A percentile compares a stretch with the other conserved stretches of the same genome.
These are phyloP conservation scores for Didymodactylos carnosus DNA, from an alignment of 2,888 invertebrate genomes.

Conservation along the genomic window DNA sequence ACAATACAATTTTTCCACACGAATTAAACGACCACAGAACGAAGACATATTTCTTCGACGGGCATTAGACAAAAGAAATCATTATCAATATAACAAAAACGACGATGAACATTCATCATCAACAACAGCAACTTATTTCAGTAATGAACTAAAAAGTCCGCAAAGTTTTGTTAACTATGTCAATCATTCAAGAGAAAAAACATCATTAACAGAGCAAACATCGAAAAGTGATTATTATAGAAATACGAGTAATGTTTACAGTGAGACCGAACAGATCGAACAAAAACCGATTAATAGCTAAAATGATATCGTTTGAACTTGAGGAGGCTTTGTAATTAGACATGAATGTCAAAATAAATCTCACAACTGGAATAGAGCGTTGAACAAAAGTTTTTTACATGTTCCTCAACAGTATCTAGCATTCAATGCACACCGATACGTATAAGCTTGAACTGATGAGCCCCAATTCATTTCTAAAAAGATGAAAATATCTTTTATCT, in stretches of 20 bases:
- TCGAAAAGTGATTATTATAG: too few relatives aligned
- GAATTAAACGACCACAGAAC: background rate
- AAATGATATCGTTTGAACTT: too few relatives aligned
- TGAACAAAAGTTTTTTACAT: conserved; percentile 88
- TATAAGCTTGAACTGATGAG: conserved; percentile 83
- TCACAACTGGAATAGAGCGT: too few relatives aligned
- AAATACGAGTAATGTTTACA: too few relatives aligned
- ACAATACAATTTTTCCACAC: background rate
- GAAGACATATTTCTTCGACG: background rate
- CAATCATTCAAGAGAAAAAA: background rate
- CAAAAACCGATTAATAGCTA: too few relatives aligned
- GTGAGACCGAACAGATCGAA: too few relatives aligned
- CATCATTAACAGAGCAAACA: too few relatives aligned
- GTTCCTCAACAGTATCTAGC: conserved; percentile 74
- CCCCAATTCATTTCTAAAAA: conserved; percentile 70
- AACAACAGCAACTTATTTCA: background rate
- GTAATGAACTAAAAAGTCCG: background rate
- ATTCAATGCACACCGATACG: conserved; percentile 69
- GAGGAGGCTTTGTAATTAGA: too few relatives aligned
- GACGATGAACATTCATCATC: too few relatives aligned
- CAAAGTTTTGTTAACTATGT: background rate
- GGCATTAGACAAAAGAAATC: background rate
- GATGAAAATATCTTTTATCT: too few relatives aligned
- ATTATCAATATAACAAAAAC: too few relatives aligned
- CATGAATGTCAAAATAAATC: too few relatives aligned